Evolutionary conservation across 2,888 invertebrate genomes (phyloP), one percentile per base, ranked within the genome.

Genomic region (Ptilodon capucinus): DNA sequence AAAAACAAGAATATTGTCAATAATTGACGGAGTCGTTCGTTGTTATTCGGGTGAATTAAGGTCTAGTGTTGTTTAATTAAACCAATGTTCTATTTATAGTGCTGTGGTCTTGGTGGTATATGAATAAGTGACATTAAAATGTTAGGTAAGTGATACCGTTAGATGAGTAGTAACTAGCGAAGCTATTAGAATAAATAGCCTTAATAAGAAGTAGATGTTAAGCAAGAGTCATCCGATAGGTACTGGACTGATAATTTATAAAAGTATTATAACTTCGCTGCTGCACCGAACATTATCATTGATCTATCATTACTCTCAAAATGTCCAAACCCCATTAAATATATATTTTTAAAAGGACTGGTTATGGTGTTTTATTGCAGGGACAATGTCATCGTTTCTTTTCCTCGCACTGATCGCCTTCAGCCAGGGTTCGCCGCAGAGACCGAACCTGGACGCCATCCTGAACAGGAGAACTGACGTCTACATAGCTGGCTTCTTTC

Each of bases 401-500:
- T 51, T 83, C 19, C 50, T 81, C 48, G 36, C 52, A 30, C 55
- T 81, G 63, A 50, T 53, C 52, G 14, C 64, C 62, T 8, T 56
- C 50, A 55, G 63, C 55, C 67, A 60, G 32, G 81, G 72, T 0
- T 48, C 69, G 14, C 86, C 88, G 0, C 95, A 95, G 82, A 94
- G 94, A 76, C 94, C 94, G 13, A 94, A 94, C 75, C 85, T 94
- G 66, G 94, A 94, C 51, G 92, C 92, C 34, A 90, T 91, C 54
- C 60, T 91, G 60, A 93, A 92, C 64, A 93, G 95, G 55, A 92
- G 95, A 39, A 95, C 96, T 51, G 97, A 97, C 81, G 96, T 97
- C 42, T 97, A 97, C 90, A 97, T 97, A 68, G 97, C 97, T 1
- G 97, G 97, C 9, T 97, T 98, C 88, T 98, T 98, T 76, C 97